Percentiles rank a stretch among this genome's conserved stretches.
phyloP scores from a whole-genome alignment of 2,113 vertebrate genomes.

The Periophthalmus modestus region DNA sequence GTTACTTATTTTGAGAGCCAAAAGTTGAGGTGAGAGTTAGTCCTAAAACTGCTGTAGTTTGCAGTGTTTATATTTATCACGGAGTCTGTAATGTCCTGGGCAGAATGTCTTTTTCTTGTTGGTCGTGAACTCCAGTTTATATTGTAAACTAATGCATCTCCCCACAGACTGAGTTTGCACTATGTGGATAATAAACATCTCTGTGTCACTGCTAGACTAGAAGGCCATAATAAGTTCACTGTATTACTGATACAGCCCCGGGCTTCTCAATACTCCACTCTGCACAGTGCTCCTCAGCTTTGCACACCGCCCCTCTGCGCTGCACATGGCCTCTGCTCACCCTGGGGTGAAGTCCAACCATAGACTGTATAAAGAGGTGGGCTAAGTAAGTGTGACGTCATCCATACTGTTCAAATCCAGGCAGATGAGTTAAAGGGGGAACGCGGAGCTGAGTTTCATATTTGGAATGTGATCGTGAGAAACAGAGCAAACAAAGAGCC shows the following conservation, averaged over 20 bases:
- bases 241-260: slow-evolving; percentile 2
- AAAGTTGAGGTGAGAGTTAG: neutral
- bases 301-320: no score
- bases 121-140: neutral
- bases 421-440: no score
- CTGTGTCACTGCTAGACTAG: neutral
- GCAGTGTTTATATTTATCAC: neutral
- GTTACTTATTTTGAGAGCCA: neutral
- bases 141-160: neutral
- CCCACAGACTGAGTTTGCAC: neutral
- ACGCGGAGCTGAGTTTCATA: no score
- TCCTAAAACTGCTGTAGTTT: neutral
- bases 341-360: slow-evolving; percentile 3
- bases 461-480: no score
- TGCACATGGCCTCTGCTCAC: slow-evolving; percentile 6
- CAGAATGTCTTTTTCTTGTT: neutral
- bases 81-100: neutral
- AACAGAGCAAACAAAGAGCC: no score
- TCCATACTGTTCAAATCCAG: no score
- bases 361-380: no score
- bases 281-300: neutral
- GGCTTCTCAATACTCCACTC: slow-evolving; percentile 17
- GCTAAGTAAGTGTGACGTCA: no score
- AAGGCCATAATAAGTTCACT: neutral
- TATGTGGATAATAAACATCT: slow-evolving; percentile 29